Evolutionary conservation across 2,888 invertebrate genomes (phyloP).

Genomic region (Drosophila flavopinicola): DNA sequence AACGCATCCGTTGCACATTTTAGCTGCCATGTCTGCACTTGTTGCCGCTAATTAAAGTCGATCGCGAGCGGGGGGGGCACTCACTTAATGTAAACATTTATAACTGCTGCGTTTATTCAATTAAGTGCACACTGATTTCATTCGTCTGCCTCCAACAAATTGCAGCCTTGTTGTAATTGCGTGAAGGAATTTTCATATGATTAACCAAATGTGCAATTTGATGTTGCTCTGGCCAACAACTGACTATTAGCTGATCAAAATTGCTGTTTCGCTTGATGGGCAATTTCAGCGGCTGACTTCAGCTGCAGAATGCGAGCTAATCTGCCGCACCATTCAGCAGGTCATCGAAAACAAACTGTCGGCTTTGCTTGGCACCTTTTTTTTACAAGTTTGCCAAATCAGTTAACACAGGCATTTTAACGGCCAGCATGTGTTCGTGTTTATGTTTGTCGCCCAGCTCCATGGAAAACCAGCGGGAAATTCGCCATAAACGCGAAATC

Average conservation of each 20-base stretch:
- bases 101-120: conserved; percentile 73
- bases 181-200: conserved; percentile 39
- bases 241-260: conserved; percentile 10
- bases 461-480: conserved; percentile 4
- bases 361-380: neutral
- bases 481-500: neutral
- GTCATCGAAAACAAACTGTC: conserved; percentile 1
- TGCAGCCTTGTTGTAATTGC: conserved; percentile 44
- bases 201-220: conserved; percentile 31
- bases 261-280: conserved; percentile 18
- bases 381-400: neutral
- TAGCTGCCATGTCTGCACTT: conserved; percentile 52
- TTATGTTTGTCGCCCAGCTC: neutral
- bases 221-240: neutral
- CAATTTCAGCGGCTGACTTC: conserved; percentile 13
- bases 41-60: conserved; percentile 70
- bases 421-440: neutral
- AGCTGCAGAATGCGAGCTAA: neutral
- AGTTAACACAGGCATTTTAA: too few relatives aligned
- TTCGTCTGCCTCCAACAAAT: conserved; percentile 46
- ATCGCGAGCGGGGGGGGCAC: conserved; percentile 26
- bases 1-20: conserved; percentile 64
- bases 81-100: conserved; percentile 52
- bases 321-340: conserved; percentile 1
- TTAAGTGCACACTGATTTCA: conserved; percentile 54